Evolutionary conservation across 2,888 invertebrate genomes (phyloP), one percentile per base, ranked within the genome.

Genomic region (Andrena bicolor): DNA sequence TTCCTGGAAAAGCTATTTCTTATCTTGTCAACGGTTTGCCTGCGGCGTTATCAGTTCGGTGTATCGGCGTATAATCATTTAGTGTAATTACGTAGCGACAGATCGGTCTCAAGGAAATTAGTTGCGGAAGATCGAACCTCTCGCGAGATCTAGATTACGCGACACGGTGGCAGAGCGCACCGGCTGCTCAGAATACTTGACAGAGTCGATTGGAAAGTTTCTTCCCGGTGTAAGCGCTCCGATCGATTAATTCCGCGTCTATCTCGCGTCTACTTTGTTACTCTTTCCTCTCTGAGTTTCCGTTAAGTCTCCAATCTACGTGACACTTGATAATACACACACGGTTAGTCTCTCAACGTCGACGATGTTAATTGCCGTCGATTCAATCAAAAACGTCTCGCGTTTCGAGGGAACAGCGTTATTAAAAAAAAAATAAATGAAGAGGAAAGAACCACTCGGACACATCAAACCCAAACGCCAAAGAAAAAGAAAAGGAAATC

Each of bases 221-320:
- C 63, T 76, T 26, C 58, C 78, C 71, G 78, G 58, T 71, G 66
- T 28, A 28, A 41, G n/a, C 51, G 61, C 63, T 80, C 64, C 68
- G 77, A 85, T 78, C 78, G 82, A 84, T 86, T 73, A 76, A 66
- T 78, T 56, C 20, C 49, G n/a, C 26, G 30, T 76, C 48, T 61
- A 41, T 61, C 53, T 66, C 64, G 28, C 58, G 26, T 23, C 28
- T 30, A 28, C 32, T 56, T 16, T 71, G 51, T 49, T 51, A 10
- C n/a, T 30, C 51, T 30, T 20, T 13, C n/a, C 49, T 13, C 60
- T 69, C 20, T 32, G 4, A 26, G 20, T 26, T 35, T 16, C 28
- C 32, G 13, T 49, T 58, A 71, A 20, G 30, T 61, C 26, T 28
- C 7, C 26, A 41, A n/a, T 30, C 26, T 68, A 30, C n/a, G 7